A percentile compares a stretch with the other conserved stretches of the same genome.
These are phyloP conservation scores for Volucella inflata DNA, from an alignment of 2,888 invertebrate species.

Conservation along the genomic window DNA sequence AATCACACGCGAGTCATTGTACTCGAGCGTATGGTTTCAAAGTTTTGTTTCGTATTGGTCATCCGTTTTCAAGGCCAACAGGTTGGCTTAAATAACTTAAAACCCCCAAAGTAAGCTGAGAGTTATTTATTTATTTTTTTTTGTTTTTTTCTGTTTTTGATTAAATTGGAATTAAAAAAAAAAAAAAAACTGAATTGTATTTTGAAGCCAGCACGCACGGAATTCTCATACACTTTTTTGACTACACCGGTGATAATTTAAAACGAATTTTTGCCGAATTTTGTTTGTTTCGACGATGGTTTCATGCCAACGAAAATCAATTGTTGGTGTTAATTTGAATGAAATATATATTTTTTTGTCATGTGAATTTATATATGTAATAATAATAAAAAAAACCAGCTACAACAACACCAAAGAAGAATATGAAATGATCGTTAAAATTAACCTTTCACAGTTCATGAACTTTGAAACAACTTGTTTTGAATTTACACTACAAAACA, in stretches of 20 bases:
- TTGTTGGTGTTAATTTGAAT: slow-evolving; percentile 52
- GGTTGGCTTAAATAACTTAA: slow-evolving; percentile 57
- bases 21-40: slow-evolving; percentile 40
- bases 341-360: slow-evolving; percentile 26
- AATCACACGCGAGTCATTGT: slow-evolving; percentile 63
- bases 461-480: slow-evolving; percentile 61
- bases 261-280: slow-evolving; percentile 41
- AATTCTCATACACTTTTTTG: slow-evolving; percentile 21
- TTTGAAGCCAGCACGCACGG: slow-evolving; percentile 39
- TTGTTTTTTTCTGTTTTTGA: not conserved
- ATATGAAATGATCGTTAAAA: slow-evolving; percentile 58
- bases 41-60: slow-evolving; percentile 52
- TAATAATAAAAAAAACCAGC: not conserved
- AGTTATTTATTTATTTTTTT: slow-evolving; percentile 42
- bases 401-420: slow-evolving; percentile 22
- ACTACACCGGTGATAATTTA: slow-evolving; percentile 43
- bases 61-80: slow-evolving; percentile 71
- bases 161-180: no score
- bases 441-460: slow-evolving; percentile 65
- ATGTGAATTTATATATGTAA: not conserved
- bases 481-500: slow-evolving; percentile 14
- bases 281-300: slow-evolving; percentile 37
- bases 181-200: no score
- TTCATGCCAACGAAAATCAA: slow-evolving; percentile 3
- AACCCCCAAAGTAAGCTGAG: slow-evolving; percentile 41